Percentiles rank a stretch among this genome's conserved stretches.
phyloP scores from a whole-genome alignment of 2,888 invertebrate species.

The Chymomyza fuscimana region DNA sequence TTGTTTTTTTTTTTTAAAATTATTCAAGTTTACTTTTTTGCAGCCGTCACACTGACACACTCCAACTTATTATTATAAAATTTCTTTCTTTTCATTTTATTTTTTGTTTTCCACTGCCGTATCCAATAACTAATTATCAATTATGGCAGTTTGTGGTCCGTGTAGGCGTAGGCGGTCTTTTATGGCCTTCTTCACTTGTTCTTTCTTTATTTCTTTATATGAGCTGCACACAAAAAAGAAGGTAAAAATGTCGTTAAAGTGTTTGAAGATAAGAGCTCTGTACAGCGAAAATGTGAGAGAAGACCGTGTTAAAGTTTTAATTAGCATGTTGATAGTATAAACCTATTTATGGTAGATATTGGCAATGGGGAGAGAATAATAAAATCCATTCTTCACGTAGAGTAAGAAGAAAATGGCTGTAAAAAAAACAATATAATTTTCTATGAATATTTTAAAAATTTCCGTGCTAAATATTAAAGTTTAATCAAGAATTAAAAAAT shows the following conservation, averaged over 20 bases:
- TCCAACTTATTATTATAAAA: background rate
- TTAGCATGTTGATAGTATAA: background rate
- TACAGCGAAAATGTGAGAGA: background rate
- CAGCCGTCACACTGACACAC: background rate
- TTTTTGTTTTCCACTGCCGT: slow-evolving; percentile 2
- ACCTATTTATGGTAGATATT: background rate
- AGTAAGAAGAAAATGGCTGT: too few species aligned
- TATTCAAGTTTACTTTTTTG: slow-evolving; percentile 6
- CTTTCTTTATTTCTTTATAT: background rate
- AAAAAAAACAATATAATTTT: too few species aligned
- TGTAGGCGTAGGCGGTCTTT: slow-evolving; percentile 1
- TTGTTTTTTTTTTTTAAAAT: slow-evolving; percentile 30
- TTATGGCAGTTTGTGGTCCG: slow-evolving; percentile 3
- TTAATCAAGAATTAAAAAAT: too few species aligned
- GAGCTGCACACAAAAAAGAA: slow-evolving; percentile 11
- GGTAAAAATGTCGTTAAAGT: slow-evolving; percentile 16
- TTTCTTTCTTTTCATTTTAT: background rate
- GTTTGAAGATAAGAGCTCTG: slow-evolving; percentile 21
- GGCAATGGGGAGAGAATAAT: background rate
- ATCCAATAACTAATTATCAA: slow-evolving; percentile 1
- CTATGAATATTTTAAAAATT: too few species aligned
- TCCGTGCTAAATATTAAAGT: too few species aligned
- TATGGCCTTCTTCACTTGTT: slow-evolving; percentile 18
- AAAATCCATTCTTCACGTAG: background rate
- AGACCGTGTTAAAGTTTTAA: background rate